Percentiles rank a stretch among this genome's conserved stretches.
Conservation (phyloP, 2,113 vertebrate genomes). For the Bagarius yarrelli region DNA sequence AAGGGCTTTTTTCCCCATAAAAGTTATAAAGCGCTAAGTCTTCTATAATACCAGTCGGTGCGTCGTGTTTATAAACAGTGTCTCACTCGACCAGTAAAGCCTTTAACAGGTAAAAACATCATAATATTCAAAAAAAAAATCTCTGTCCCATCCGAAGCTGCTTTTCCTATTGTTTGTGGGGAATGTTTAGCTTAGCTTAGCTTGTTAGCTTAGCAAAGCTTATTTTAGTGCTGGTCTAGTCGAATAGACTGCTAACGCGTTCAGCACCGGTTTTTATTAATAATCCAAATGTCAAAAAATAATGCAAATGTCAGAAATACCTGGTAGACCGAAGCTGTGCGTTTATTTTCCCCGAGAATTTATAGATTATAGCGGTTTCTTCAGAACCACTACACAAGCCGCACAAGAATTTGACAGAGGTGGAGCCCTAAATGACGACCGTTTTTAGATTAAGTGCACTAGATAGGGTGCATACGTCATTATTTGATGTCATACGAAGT, state of each 20-base stretch:
- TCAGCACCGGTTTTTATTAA: neutral
- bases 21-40: neutral
- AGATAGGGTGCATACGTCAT: neutral
- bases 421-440: neutral
- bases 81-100: neutral
- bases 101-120: neutral
- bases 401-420: constrained; percentile 40
- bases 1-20: neutral
- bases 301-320: constrained; percentile 2
- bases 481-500: neutral
- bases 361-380: constrained; percentile 34
- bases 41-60: neutral
- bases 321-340: neutral
- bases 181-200: constrained; percentile 2
- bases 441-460: neutral
- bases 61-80: neutral
- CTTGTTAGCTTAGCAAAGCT: constrained; percentile 39
- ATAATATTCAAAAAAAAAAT: neutral
- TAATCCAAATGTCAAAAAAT: neutral
- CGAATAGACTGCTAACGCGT: neutral
- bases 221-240: constrained; percentile 1
- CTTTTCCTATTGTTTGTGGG: constrained; percentile 37
- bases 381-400: constrained; percentile 21
- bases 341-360: neutral
- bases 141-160: neutral